Conservation (phyloP, 1,140 invertebrate genomes). For the Trypoxylus dichotomus region DNA sequence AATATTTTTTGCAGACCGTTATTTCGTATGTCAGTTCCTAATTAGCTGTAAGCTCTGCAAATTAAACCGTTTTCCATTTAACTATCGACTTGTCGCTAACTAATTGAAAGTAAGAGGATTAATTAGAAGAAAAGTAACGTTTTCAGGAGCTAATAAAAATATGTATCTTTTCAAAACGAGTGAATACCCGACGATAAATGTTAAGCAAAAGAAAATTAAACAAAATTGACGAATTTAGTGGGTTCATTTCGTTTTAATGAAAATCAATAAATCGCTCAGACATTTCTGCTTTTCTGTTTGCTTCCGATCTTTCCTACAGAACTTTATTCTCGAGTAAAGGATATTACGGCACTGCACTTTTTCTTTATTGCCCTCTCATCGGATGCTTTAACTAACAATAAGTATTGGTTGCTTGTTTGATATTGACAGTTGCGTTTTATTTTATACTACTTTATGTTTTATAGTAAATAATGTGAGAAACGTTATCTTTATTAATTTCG, state of each 20-base stretch:
- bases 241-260: background rate
- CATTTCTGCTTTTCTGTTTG: background rate
- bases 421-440: background rate
- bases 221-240: background rate
- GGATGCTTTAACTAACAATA: background rate
- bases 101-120: no score
- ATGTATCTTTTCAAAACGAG: background rate
- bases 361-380: background rate
- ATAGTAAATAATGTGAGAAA: no score
- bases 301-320: background rate
- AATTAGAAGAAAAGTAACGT: no score
- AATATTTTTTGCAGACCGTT: no score
- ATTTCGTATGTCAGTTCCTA: no score
- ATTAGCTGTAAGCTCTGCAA: no score
- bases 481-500: no score
- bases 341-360: background rate
- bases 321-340: background rate
- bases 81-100: no score
- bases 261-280: background rate
- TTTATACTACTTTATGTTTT: background rate
- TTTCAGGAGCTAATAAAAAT: no score
- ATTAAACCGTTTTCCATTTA: no score
- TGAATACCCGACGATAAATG: background rate
- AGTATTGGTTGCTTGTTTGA: background rate
- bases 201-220: background rate